Evolutionary conservation across 2,888 invertebrate genomes (phyloP), one percentile per base, ranked within the genome.

Genomic region (Metellina segmentata): DNA sequence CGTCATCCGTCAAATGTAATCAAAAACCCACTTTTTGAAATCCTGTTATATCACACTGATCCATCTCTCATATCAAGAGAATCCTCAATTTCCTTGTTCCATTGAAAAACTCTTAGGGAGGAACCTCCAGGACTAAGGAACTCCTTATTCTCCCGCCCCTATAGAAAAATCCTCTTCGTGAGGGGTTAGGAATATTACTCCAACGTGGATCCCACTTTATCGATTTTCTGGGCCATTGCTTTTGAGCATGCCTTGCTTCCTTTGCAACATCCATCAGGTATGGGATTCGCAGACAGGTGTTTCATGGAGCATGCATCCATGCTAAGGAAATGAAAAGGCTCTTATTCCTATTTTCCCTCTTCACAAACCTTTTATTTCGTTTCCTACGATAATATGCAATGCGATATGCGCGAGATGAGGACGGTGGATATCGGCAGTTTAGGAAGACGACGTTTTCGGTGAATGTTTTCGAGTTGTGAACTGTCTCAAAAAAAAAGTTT

Each of bases 201-300:
- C 69, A 9, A 49, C 71, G 78, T 70, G 7, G 81, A 90, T 85
- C 89, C 89, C 85, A 82, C 72, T 52, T 79, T 90, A 90, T 90
- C 83, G 89, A 90, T 90, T 90, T 90, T 72, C 78, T 72, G 89
- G 83, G 71, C 78, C 85, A 90, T 90, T 85, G 83, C 78, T 71
- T 90, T 85, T 69, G 48, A 75, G 81, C 77, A 74, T 77, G 75
- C 75, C 74, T 72, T 72, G 51, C 82, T 72, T 9, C 61, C 53
- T 19, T 52, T 53, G 77, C 20, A 69, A 75, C 72, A 88, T 88
- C 88, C 81, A 74, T 88, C 88, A 88, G 81, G 69, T 81, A 81
- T 48, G 81, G 20, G 74, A 16, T 71, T 81, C 72, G 81, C 13
- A 79, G 89, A 90, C 89, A 90, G 89, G 89, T 90, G 89, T 79